A percentile compares a stretch with the other conserved stretches of the same genome.
Evolutionary conservation across 1,140 invertebrate species (phyloP).

Genomic region (Drosophila pallidifrons): DNA sequence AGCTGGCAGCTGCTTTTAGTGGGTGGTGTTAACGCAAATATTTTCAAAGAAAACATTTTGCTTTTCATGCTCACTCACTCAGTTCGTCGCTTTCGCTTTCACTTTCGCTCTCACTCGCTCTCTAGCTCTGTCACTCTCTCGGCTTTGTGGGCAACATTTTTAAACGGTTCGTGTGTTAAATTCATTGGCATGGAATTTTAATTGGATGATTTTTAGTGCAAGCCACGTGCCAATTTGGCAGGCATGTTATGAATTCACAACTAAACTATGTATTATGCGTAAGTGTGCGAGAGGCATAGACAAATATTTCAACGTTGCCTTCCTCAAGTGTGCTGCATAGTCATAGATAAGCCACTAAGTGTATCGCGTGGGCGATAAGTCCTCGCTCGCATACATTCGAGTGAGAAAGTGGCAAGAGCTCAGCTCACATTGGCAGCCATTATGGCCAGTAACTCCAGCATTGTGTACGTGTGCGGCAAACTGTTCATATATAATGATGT

Average conservation of each 20-base stretch:
- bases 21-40: slow-evolving; percentile 74
- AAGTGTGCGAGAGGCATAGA: slow-evolving; percentile 34
- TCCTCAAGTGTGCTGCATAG: slow-evolving; percentile 51
- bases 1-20: slow-evolving; percentile 26
- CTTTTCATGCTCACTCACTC: slow-evolving; percentile 17
- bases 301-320: slow-evolving; percentile 65
- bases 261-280: slow-evolving; percentile 40
- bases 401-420: no score
- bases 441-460: slow-evolving; percentile 30
- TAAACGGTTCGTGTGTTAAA: slow-evolving; percentile 73
- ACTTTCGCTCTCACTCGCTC: neutral
- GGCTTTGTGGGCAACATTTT: slow-evolving; percentile 38
- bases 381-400: slow-evolving; percentile 14
- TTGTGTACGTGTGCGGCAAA: slow-evolving; percentile 28
- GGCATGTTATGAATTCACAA: slow-evolving; percentile 46
- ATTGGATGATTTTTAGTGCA: slow-evolving; percentile 76
- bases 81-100: no score
- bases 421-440: slow-evolving; percentile 32
- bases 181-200: slow-evolving; percentile 81
- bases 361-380: slow-evolving; percentile 52
- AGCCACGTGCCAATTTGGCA: slow-evolving; percentile 63
- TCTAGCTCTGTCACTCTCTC: slow-evolving; percentile 7
- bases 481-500: slow-evolving; percentile 69
- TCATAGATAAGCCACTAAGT: slow-evolving; percentile 69
- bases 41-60: slow-evolving; percentile 80